Conservation (phyloP, 2,888 invertebrate species). For the Eurytoma adleriae region DNA sequence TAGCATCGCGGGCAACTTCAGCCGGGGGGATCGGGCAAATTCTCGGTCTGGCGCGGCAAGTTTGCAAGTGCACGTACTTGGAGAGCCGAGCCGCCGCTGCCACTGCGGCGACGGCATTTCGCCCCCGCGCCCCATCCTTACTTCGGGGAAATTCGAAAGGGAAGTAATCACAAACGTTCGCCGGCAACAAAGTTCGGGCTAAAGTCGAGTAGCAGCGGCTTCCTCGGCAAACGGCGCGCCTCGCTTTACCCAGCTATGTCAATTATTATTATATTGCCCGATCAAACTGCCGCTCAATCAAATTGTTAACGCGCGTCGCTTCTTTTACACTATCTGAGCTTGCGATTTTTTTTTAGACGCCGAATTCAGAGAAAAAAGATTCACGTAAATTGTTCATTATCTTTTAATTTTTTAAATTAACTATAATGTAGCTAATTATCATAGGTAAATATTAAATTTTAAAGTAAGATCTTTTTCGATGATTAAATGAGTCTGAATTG, state of each 20-base stretch:
- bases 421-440: too few relatives aligned
- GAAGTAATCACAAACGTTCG: constrained; percentile 53
- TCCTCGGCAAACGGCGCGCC: not conserved
- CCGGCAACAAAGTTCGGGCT: constrained; percentile 33
- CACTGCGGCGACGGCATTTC: constrained; percentile 4
- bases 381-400: too few relatives aligned
- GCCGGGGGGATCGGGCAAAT: constrained; percentile 31
- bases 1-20: not conserved
- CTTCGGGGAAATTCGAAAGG: constrained; percentile 48
- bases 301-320: too few relatives aligned
- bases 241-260: constrained; percentile 23
- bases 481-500: too few relatives aligned
- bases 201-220: constrained; percentile 11
- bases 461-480: too few relatives aligned
- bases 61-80: constrained; percentile 45
- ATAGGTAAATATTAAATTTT: too few relatives aligned
- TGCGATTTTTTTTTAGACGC: too few relatives aligned
- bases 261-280: constrained; percentile 25
- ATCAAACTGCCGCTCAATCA: not conserved
- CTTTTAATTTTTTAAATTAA: too few relatives aligned
- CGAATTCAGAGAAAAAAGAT: too few relatives aligned
- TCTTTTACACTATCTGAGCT: too few relatives aligned
- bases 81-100: not conserved
- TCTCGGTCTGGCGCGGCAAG: constrained; percentile 31
- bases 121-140: not conserved